Evolutionary conservation across 2,797 vertebrate genomes (phyloP).

Genomic region (Muraenolepis orangiensis): DNA sequence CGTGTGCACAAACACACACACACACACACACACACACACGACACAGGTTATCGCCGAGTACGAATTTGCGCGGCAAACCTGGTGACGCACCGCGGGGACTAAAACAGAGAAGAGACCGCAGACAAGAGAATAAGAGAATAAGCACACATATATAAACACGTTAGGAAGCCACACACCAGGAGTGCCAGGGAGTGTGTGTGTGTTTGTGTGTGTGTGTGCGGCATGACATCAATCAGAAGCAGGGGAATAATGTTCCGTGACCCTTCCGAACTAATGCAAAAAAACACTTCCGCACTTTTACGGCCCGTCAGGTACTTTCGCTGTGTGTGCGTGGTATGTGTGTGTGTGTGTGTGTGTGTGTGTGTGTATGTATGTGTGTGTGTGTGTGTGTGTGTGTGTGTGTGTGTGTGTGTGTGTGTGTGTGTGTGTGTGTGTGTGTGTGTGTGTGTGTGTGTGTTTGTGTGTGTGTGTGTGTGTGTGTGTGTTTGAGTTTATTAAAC

Average conservation of each 20-base stretch:
- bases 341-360: background rate
- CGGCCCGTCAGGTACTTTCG: constrained; percentile 46
- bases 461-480: background rate
- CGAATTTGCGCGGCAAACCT: too few relatives aligned
- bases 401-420: background rate
- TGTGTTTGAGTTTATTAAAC: constrained; percentile 56
- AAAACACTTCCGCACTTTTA: constrained; percentile 6
- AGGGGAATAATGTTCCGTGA: background rate
- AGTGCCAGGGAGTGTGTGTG: background rate
- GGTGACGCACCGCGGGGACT: too few relatives aligned
- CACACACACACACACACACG: too few relatives aligned
- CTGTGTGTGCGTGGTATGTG: too few relatives aligned
- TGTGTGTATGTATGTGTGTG: background rate
- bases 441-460: background rate
- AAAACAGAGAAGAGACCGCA: too few relatives aligned
- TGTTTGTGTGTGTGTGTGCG: too few relatives aligned
- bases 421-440: constrained; percentile 3
- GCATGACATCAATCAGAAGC: background rate
- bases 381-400: constrained; percentile 28
- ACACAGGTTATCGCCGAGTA: too few relatives aligned
- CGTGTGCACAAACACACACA: too few relatives aligned
- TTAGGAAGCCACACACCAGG: background rate
- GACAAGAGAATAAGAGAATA: too few relatives aligned
- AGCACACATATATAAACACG: background rate
- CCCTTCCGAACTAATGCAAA: background rate